Evolutionary conservation across 2,888 invertebrate genomes (phyloP).

Genomic region (Myathropa florea): DNA sequence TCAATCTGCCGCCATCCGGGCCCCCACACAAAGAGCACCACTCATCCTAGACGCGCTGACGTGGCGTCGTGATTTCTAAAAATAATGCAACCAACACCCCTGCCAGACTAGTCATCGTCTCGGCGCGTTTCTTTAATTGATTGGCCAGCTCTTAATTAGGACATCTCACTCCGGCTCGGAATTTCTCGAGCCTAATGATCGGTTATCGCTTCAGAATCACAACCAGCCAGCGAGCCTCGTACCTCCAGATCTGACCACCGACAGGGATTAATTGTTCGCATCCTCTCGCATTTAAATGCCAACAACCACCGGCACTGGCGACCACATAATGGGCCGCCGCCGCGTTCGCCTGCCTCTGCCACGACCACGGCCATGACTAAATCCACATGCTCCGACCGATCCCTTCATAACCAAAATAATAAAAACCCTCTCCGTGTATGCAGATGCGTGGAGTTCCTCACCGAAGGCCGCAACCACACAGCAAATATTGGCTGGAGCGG

Average conservation of each 20-base stretch:
- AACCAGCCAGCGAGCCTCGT: slow-evolving; percentile 6
- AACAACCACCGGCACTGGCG: slow-evolving; percentile 53
- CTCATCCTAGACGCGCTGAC: background rate
- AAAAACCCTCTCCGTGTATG: slow-evolving; percentile 43
- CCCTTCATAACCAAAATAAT: slow-evolving; percentile 60
- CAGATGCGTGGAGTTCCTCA: slow-evolving; percentile 37
- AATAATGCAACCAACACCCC: background rate
- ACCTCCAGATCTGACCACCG: slow-evolving; percentile 45
- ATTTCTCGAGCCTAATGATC: slow-evolving; percentile 52
- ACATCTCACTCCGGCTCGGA: slow-evolving; percentile 49
- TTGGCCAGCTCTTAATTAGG: slow-evolving; percentile 52
- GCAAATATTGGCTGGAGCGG: slow-evolving; percentile 54
- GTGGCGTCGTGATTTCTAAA: background rate
- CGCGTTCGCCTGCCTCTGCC: slow-evolving; percentile 30
- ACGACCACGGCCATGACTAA: slow-evolving; percentile 57
- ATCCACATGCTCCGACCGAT: slow-evolving; percentile 61
- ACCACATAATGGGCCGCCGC: slow-evolving; percentile 55
- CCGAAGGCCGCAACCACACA: slow-evolving; percentile 29
- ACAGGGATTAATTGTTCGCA: slow-evolving; percentile 70
- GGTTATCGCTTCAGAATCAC: slow-evolving; percentile 60
- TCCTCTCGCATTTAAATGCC: slow-evolving; percentile 67
- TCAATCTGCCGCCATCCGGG: background rate
- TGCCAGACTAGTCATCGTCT: background rate
- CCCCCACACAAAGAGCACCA: background rate
- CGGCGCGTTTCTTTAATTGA: slow-evolving; percentile 1